phyloP scores from a whole-genome alignment of 2,113 vertebrate genomes.

The Ctenomys sociabilis region DNA sequence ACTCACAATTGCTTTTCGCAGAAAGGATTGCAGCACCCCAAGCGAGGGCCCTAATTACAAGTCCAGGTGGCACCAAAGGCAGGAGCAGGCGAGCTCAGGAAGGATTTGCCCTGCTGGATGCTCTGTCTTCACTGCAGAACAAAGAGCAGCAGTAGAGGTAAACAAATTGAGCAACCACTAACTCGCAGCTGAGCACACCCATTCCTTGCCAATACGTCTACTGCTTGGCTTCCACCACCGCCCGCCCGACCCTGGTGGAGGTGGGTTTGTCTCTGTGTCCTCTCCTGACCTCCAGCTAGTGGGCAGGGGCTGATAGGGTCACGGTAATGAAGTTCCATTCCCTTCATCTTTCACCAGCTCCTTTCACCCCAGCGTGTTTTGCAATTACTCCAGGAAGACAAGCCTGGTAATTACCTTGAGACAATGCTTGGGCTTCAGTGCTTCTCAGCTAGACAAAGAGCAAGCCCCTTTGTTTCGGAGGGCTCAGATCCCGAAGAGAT shows the following conservation, averaged over 20 bases:
- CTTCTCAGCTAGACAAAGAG: background rate
- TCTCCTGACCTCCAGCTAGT: slow-evolving; percentile 24
- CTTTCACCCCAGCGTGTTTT: background rate
- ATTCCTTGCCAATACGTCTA: slow-evolving; percentile 18
- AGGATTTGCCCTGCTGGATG: slow-evolving; percentile 47
- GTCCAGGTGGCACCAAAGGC: slow-evolving; percentile 72
- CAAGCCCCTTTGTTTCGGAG: background rate
- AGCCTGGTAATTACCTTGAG: slow-evolving; percentile 39
- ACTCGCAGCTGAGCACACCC: background rate
- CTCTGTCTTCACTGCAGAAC: slow-evolving; percentile 55
- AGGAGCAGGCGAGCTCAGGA: slow-evolving; percentile 74
- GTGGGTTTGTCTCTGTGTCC: slow-evolving; percentile 32
- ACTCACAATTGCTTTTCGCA: slow-evolving; percentile 71
- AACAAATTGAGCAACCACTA: slow-evolving; percentile 71
- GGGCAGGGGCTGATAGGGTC: background rate
- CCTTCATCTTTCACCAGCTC: slow-evolving; percentile 44
- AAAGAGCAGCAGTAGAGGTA: slow-evolving; percentile 65
- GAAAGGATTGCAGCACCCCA: slow-evolving; percentile 70
- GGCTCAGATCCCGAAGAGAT: background rate
- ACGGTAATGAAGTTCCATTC: background rate
- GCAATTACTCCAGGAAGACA: background rate
- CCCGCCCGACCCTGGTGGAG: background rate
- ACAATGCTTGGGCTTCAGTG: slow-evolving; percentile 1
- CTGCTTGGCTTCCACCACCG: background rate
- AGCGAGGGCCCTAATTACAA: slow-evolving; percentile 69